Evolutionary conservation across 2,797 vertebrate genomes (phyloP).

Genomic region (Pyrocephalus nanus): DNA sequence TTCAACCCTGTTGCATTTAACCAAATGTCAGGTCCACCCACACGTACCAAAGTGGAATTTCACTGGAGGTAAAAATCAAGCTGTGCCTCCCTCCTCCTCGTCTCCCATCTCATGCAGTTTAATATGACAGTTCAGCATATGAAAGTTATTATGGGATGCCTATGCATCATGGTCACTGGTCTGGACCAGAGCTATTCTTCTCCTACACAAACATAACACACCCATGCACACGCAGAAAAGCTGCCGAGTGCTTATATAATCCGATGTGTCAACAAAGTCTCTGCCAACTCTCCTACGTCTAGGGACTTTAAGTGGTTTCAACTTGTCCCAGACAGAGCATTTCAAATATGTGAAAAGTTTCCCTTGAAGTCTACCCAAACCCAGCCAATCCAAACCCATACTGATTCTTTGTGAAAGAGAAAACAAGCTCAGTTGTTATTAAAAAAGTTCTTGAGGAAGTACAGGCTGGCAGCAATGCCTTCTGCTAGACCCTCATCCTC

Average conservation of each 20-base stretch:
- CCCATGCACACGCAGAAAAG: slow-evolving; percentile 12
- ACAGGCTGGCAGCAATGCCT: background rate
- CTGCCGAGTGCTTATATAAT: slow-evolving; percentile 22
- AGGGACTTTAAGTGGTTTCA: background rate
- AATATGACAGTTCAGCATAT: slow-evolving; percentile 13
- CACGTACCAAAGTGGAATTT: background rate
- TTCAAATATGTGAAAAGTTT: slow-evolving; percentile 25
- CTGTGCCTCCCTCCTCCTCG: background rate
- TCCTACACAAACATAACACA: slow-evolving; percentile 46
- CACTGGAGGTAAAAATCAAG: slow-evolving; percentile 9
- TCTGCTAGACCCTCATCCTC: background rate
- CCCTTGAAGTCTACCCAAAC: background rate
- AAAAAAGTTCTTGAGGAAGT: background rate
- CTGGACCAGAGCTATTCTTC: slow-evolving; percentile 11
- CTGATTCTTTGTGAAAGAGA: background rate
- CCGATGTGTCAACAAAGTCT: slow-evolving; percentile 48
- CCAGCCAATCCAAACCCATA: background rate
- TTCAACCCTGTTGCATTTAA: background rate
- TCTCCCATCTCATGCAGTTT: background rate
- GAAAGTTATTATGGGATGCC: slow-evolving; percentile 41
- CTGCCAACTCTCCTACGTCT: slow-evolving; percentile 46
- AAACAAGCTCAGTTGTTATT: slow-evolving; percentile 9
- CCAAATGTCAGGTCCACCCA: background rate
- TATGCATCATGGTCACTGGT: slow-evolving; percentile 31
- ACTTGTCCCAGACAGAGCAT: background rate